Evolutionary conservation across 2,888 invertebrate genomes (phyloP), one percentile per base, ranked within the genome.

Genomic region (Eilema sororculum): DNA sequence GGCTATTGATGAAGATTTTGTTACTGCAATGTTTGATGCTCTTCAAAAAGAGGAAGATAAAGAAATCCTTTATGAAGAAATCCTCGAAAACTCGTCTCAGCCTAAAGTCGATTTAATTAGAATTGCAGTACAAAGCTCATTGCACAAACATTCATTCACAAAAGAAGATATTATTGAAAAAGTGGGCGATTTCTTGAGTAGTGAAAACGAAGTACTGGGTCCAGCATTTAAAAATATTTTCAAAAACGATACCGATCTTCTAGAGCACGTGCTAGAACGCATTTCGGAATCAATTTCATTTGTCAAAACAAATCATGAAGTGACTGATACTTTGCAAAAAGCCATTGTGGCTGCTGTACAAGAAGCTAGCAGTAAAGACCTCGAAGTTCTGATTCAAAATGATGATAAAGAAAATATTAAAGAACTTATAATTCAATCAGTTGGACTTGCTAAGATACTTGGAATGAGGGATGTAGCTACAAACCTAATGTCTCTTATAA

Each of bases 401-500:
- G 93, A 95, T 52, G 91, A 95, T 66, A 90, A 93, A 28, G 90
- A 94, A 73, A 91, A 92, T 69, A 77, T 96, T 4, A 94, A 92
- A 79, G 90, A 93, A 81, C 81, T 95, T 75, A 90, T 97, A 13
- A 89, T 96, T 6, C 97, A 97, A 87, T 97, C 97, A 0, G 94
- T 96, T 0, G 97, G 97, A 28, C 93, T 97, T 24, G 97, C 97
- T 0, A 96, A 96, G 89, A 96, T 97, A 61, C 90, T 97, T 25
- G 97, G 97, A 4, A 95, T 97, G 93, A 95, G 96, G 76, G 96
- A 96, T 20, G 96, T 97, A 0, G 97, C 96, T 0, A 93, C 94
- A 67, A 96, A 96, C 65, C 90, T 97, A 33, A 83, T 96, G 65
- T 91, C 94, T 24, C 87, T 96, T 25, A 84, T 96, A 24, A 95